Base-by-base conservation (phyloP, 2,888 invertebrate genomes). In the Emmelina monodactyla region DNA sequence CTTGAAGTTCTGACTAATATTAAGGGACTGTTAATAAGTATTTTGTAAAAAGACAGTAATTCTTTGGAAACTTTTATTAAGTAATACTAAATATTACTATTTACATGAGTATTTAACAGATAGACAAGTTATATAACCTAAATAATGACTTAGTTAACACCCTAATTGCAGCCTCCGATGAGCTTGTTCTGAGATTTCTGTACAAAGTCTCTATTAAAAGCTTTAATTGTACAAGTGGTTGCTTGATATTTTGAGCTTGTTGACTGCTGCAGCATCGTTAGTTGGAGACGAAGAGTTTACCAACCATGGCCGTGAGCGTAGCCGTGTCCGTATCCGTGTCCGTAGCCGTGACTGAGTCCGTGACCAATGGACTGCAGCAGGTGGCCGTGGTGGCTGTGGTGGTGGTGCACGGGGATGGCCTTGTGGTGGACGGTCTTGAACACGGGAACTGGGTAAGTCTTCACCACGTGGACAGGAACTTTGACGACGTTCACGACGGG, bases 81-180 rank as follows among this genome's bases (percentile, higher is more conserved):
- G 64, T 62, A 63, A 62, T 56, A 50, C 10, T 14, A 54, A 58
- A 44, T 51, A 66, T 64, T 66, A 75, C 63, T 76, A 79, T 75
- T 62, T 72, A 78, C 75, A 75, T 58, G n/a, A n/a, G n/a, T n/a
- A n/a, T n/a, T n/a, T n/a, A 64, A 66, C 58, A 47, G 62, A 55
- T 49, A 48, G 43, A 49, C 46, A 51, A 51, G 44, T 52, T 55
- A 60, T 53, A 51, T 61, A 53, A 55, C 62, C 58, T 72, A 72
- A 62, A 64, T 76, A 76, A 78, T 78, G 79, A 79, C 79, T 79
- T 78, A 79, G 78, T 75, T 72, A 72, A 63, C 76, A 78, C 75
- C 78, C 73, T 72, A 78, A 60, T 55, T 60, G 72, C 76, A 78
- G 79, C 75, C 78, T 72, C 73, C 62, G 75, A 76, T 76, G 76